Base-by-base conservation (phyloP, 1,140 invertebrate genomes). In the Leptinotarsa defecta region DNA sequence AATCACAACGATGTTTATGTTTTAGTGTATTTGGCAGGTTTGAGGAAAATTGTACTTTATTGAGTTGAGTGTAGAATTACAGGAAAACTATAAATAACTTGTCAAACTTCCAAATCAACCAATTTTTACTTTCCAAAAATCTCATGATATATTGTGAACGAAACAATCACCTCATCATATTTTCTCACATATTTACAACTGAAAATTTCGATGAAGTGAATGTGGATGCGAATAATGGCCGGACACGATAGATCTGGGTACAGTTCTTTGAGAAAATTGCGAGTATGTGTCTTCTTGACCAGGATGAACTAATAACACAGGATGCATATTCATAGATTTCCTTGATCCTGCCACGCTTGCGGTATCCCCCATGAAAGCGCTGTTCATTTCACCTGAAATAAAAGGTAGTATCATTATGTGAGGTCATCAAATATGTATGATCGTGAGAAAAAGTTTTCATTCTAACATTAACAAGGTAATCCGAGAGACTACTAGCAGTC, bases 281-380 rank as follows among this genome's bases (percentile, higher is more conserved):
- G 92, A 94, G 84, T 92, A 93, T 2, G 88, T 88, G 79, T 93
- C 92, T 77, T 90, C 89, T 73, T 84, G 87, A 49, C 88, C 88
- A 22, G 92, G 92, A 48, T 92, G 93, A 86, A 95, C 93, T 78
- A 94, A 83, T 65, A 96, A 86, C 0, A 96, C 94, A 5, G 95
- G 95, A 86, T 96, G 94, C 19, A 96, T 86, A 74, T 94, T 94
- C 15, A 95, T 86, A 0, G 94, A 95, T 84, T 96, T 96, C 70
- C 94, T 86, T 1, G 94, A 95, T 0, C 94, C 94, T 6, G 92
- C 91, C 20, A 95, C 89, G 63, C 94, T 95, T 73, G 93, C 91
- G 4, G 91, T 91, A 85, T 96, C 95, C 57, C 89, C 89, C 68
- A 96, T 90, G 83, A 94, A 96, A 3, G 91, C 94, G 77, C 92